Base-by-base conservation (phyloP, 2,113 vertebrate species). In the Cygnus buccinator region DNA sequence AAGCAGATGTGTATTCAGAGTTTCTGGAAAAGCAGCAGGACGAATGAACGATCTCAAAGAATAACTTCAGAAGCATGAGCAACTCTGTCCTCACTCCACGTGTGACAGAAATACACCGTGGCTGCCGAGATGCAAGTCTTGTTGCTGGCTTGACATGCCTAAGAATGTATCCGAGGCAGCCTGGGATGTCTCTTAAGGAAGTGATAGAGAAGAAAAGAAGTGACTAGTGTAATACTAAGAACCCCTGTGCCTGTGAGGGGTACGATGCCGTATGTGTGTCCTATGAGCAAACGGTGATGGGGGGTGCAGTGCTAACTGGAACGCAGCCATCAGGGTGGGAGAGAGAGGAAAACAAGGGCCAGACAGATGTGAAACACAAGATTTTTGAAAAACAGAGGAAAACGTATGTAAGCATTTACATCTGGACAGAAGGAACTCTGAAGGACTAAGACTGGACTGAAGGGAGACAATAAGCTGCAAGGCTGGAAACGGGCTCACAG, bases 71-170 rank as follows among this genome's bases (percentile, higher is more conserved):
- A 70, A 58, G 33, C 29, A 17, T 0, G 0, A 11, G 17, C 19
- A 39, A 10, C 68, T 43, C 61, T 37, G 50, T 21, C 28, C 29
- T 84, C 6, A 0, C 39, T 28, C 41, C 54, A 41, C 0, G 0
- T 43, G 16, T 19, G 50, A 55, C 1, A 6, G 35, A 86, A 90
- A 50, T 9, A 21, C 8, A 39, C 21, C 41, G 9, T 0, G 10
- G 41, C 21, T 85, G 62, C 8, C 35, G 66, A 72, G 52, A 87
- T 44, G 21, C 11, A 3, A 0, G 43, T 50, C 58, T 58, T 39
- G 11, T 3, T 70, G 39, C 14, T 80, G 73, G 83, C 54, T 73
- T 43, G 37, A 41, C 65, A n/a, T 21, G 9, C 20, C 33, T 31
- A 62, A 70, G 29, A 84, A 61, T 14, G 72, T 29, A n/a, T 44